Evolutionary conservation across 2,888 invertebrate genomes (phyloP).

Genomic region (Calephelis perditalis): DNA sequence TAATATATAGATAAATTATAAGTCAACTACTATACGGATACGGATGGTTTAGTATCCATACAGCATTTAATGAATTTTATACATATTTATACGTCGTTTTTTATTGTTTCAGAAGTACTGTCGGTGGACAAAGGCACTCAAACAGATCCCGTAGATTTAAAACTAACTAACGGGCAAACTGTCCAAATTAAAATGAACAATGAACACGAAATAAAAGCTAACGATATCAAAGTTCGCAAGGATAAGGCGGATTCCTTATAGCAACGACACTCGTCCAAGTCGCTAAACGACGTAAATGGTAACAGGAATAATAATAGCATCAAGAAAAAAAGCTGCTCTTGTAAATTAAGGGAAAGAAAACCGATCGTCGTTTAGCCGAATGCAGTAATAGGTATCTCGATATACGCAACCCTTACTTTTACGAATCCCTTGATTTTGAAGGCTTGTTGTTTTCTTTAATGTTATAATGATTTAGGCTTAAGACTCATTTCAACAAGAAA

Average conservation of each 20-base stretch:
- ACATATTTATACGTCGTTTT: no score
- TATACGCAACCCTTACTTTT: background rate
- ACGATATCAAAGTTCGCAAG: background rate
- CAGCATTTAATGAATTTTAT: no score
- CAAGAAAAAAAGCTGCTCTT: conserved; percentile 64
- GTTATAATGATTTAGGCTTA: no score
- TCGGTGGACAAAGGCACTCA: background rate
- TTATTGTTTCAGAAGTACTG: conserved; percentile 1
- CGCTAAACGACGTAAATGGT: conserved; percentile 32
- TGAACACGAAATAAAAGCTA: background rate
- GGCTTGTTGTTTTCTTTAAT: no score
- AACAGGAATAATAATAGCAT: conserved; percentile 45
- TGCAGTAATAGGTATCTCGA: conserved; percentile 19
- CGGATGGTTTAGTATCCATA: no score
- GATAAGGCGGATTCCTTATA: conserved; percentile 26
- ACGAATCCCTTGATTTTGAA: no score
- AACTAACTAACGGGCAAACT: conserved; percentile 11
- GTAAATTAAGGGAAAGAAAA: conserved; percentile 58
- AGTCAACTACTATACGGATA: no score
- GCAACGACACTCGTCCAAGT: conserved; percentile 10
- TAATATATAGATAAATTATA: no score
- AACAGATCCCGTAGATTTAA: background rate
- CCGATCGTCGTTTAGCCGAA: conserved; percentile 54
- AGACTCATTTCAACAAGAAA: no score
- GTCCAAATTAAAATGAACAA: conserved; percentile 3